A percentile compares a stretch with the other conserved stretches of the same genome.
Evolutionary conservation across 2,888 invertebrate genomes (phyloP).

Genomic region (Oasisia sp.): DNA sequence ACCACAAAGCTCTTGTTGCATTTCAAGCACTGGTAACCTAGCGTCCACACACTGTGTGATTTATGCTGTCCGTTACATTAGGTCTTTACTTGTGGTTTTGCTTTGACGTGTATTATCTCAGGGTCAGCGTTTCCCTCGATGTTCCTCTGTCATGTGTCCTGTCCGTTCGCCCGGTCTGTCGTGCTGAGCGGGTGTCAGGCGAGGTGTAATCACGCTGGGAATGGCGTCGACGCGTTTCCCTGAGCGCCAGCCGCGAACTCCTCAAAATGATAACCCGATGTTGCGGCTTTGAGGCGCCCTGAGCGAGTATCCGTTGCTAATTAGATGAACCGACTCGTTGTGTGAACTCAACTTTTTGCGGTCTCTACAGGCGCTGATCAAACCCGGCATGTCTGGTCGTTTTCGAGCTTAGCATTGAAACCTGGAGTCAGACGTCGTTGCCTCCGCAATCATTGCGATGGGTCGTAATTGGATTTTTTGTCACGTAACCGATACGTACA

Average conservation of each 20-base stretch:
- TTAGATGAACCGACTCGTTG: background rate
- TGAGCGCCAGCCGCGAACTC: background rate
- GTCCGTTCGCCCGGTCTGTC: background rate
- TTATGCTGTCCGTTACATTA: too few relatives aligned
- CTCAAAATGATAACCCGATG: background rate
- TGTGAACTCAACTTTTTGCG: background rate
- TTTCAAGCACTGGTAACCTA: too few relatives aligned
- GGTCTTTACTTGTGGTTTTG: too few relatives aligned
- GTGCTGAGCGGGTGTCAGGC: background rate
- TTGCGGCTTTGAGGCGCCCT: background rate
- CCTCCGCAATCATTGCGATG: background rate
- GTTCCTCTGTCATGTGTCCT: background rate
- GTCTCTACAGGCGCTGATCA: slow-evolving; percentile 6
- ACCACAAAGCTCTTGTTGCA: too few relatives aligned
- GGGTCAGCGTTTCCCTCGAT: too few relatives aligned
- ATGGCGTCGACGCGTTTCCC: background rate
- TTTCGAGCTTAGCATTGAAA: background rate
- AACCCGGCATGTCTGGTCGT: background rate
- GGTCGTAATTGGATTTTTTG: background rate
- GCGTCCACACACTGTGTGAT: too few relatives aligned
- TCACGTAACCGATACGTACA: background rate
- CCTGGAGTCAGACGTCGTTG: background rate
- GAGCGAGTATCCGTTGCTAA: background rate
- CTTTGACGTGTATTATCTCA: too few relatives aligned
- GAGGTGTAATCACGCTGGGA: background rate